Evolutionary conservation across 2,888 invertebrate genomes (phyloP), one percentile per base, ranked within the genome.

Genomic region (Drosophila maculinotata): DNA sequence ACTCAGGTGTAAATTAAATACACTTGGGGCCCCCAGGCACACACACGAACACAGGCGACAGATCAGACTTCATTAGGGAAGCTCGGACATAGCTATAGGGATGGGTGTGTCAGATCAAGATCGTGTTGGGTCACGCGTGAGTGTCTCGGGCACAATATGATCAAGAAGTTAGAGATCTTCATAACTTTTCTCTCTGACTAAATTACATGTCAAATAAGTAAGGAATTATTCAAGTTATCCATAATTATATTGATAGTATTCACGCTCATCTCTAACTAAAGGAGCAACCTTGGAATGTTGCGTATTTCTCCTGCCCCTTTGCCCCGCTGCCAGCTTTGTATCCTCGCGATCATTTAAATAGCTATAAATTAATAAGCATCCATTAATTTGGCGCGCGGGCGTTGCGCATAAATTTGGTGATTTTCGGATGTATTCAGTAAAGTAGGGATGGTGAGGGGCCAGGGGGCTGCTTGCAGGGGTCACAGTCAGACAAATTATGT

Each of bases 311-410:
- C 39, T 20, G 26, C 33, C 33, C 12, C 15, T 10, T 14, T n/a
- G 8, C 14, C 47, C n/a, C 10, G 8, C 47, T 8, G 56, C 45
- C 25, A 2, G 25, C 1, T 20, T 23, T 17, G 54, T 38, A 69
- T 82, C 80, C 83, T 78, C 73, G 64, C 57, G 64, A 84, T 80
- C 86, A 83, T 86, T 83, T 86, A 83, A 83, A 83, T 83, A 86
- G 83, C 86, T 75, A 83, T 83, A 83, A 83, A 83, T 83, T 83
- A 83, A 83, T 83, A 83, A 86, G 87, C 79, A 77, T 84, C 84
- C 83, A 83, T 83, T 83, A 86, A 83, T 86, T 83, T 83, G 86
- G 83, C 80, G 80, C 73, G 69, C 69, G 73, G 86, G 80, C 78
- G 83, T 83, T 80, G 79, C 57, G 80, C 86, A 83, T 86, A 83